A percentile compares a stretch with the other conserved stretches of the same genome.
These are phyloP conservation scores for Hyppa rectilinea DNA, from an alignment of 2,888 invertebrate species.

Conservation along the genomic window DNA sequence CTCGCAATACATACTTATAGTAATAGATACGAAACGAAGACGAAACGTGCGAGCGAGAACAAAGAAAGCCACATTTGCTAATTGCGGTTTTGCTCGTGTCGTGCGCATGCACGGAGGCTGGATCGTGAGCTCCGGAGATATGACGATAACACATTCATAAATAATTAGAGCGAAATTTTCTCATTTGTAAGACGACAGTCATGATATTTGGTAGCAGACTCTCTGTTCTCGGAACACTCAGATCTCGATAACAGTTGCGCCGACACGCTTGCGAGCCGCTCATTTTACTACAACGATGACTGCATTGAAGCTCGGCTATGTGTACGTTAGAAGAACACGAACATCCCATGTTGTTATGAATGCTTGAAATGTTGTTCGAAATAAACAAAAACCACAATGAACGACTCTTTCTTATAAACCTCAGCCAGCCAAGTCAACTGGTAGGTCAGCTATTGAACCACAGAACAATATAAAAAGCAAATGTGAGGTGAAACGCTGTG, in stretches of 20 bases:
- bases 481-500: constrained; percentile 84
- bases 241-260: constrained; percentile 86
- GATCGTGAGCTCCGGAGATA: constrained; percentile 90
- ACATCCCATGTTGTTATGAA: background rate
- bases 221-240: constrained; percentile 86
- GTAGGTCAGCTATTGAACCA: constrained; percentile 74
- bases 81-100: constrained; percentile 90
- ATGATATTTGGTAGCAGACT: constrained; percentile 90
- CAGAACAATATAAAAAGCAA: constrained; percentile 80
- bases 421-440: constrained; percentile 57
- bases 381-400: constrained; percentile 11
- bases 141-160: constrained; percentile 91
- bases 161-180: constrained; percentile 91
- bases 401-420: constrained; percentile 51
- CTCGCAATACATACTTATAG: constrained; percentile 81
- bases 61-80: constrained; percentile 91
- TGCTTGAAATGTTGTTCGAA: background rate
- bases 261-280: constrained; percentile 87
- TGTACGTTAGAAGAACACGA: constrained; percentile 18
- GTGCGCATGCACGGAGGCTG: constrained; percentile 89
- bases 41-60: constrained; percentile 89
- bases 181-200: constrained; percentile 91
- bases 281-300: constrained; percentile 79
- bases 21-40: constrained; percentile 85
- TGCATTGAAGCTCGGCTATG: constrained; percentile 66